Percentiles rank a stretch among this genome's conserved stretches.
phyloP scores from a whole-genome alignment of 2,113 vertebrate species.

The Rhea americana region DNA sequence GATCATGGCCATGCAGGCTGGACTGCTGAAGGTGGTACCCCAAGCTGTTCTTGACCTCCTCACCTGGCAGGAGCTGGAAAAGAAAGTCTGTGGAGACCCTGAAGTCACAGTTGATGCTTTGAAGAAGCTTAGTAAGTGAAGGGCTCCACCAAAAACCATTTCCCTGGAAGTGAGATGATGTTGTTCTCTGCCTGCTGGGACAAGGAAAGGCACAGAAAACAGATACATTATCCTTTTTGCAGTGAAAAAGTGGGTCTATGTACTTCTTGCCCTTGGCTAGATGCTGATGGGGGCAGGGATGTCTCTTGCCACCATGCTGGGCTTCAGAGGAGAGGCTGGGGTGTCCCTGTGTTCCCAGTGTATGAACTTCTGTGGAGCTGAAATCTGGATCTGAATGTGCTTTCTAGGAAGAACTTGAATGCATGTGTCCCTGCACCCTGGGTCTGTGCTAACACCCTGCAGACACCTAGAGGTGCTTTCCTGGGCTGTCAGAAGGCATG shows the following conservation, averaged over 20 bases:
- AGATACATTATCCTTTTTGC: background rate
- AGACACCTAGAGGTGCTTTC: background rate
- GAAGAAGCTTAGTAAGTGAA: constrained; percentile 86
- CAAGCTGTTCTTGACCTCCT: constrained; percentile 95
- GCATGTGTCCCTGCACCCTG: fast-evolving
- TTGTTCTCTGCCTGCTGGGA: background rate
- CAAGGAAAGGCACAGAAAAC: background rate
- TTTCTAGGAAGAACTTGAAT: background rate
- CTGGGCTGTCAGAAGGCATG: background rate
- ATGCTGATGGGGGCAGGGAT: background rate
- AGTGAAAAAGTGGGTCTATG: background rate
- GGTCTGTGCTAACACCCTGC: background rate
- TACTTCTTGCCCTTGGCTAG: background rate
- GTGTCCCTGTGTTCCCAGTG: background rate
- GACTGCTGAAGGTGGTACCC: constrained; percentile 94
- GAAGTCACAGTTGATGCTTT: constrained; percentile 96
- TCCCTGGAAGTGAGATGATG: background rate
- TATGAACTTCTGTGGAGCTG: background rate
- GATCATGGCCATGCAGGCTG: constrained; percentile 93
- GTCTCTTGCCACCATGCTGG: background rate
- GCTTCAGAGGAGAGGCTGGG: background rate
- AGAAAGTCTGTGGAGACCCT: constrained; percentile 96
- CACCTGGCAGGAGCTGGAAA: constrained; percentile 97
- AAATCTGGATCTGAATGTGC: background rate
- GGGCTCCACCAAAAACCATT: background rate